These are phyloP conservation scores for Coecobrya sp. DNA, from an alignment of 2,888 invertebrate species.

Conservation along the genomic window DNA sequence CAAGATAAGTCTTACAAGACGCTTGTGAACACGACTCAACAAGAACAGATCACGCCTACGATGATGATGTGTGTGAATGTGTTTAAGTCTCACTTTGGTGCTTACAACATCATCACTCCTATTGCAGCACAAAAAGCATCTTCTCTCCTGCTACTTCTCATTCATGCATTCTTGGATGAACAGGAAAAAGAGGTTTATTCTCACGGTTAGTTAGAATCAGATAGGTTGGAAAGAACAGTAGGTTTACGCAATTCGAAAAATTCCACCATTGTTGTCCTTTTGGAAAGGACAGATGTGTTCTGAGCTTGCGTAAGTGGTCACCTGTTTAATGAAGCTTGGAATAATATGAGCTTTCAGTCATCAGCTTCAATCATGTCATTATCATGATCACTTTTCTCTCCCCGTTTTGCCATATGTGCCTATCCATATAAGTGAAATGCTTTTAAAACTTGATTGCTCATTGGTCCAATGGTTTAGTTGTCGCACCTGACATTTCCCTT, in stretches of 20 bases:
- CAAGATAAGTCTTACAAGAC: slow-evolving; percentile 70
- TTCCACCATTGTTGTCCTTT: background rate
- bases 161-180: background rate
- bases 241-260: slow-evolving; percentile 17
- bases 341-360: background rate
- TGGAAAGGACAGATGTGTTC: background rate
- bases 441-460: slow-evolving; percentile 5
- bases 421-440: slow-evolving; percentile 54
- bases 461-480: background rate
- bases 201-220: background rate
- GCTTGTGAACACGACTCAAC: slow-evolving; percentile 58
- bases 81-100: background rate
- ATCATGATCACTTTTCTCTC: slow-evolving; percentile 3
- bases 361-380: slow-evolving; percentile 24
- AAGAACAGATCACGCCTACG: slow-evolving; percentile 51
- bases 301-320: background rate
- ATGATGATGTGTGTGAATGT: background rate
- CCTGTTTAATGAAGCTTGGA: slow-evolving; percentile 56
- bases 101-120: background rate
- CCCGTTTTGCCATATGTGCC: slow-evolving; percentile 10
- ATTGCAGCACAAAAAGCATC: background rate
- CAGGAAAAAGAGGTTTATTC: background rate
- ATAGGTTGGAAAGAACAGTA: background rate
- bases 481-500: slow-evolving; percentile 55
- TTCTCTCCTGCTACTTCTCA: background rate